Percentiles rank a stretch among this genome's conserved stretches.
phyloP scores from a whole-genome alignment of 2,797 vertebrate genomes.

The Pachyuromys duprasi region DNA sequence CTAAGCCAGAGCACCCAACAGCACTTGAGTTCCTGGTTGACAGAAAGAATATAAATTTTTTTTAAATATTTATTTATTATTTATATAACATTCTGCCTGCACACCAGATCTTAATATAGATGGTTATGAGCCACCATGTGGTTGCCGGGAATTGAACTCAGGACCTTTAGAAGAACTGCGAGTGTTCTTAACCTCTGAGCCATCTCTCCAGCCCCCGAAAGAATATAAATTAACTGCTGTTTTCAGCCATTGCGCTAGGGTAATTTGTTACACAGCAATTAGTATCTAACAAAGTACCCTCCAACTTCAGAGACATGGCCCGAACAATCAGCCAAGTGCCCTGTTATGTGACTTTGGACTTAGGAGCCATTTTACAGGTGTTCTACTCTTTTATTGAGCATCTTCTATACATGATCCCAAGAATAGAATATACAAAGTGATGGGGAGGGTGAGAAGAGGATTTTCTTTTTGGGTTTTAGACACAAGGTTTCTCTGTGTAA shows the following conservation, averaged over 20 bases:
- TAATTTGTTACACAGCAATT: slow-evolving; percentile 33
- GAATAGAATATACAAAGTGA: slow-evolving; percentile 24
- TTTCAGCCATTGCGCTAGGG: slow-evolving; percentile 9
- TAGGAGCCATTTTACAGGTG: background rate
- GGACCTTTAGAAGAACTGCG: too few species aligned
- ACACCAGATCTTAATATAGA: too few species aligned
- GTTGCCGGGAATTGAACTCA: too few species aligned
- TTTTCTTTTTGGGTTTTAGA: background rate
- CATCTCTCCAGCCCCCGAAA: too few species aligned
- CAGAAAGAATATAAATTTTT: background rate
- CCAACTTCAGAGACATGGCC: background rate
- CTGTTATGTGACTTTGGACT: background rate
- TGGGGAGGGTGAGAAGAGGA: background rate
- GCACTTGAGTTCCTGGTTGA: slow-evolving; percentile 1
- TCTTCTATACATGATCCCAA: background rate
- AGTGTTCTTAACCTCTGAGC: too few species aligned
- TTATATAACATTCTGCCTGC: too few species aligned
- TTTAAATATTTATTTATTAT: too few species aligned
- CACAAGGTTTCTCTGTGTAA: background rate
- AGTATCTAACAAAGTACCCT: background rate
- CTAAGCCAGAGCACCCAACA: slow-evolving; percentile 1
- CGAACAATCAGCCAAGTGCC: background rate
- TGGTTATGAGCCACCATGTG: too few species aligned
- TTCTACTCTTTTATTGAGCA: background rate
- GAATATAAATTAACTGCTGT: background rate